Conservation (phyloP, 2,888 invertebrate species). For the Monopis laevigella region DNA sequence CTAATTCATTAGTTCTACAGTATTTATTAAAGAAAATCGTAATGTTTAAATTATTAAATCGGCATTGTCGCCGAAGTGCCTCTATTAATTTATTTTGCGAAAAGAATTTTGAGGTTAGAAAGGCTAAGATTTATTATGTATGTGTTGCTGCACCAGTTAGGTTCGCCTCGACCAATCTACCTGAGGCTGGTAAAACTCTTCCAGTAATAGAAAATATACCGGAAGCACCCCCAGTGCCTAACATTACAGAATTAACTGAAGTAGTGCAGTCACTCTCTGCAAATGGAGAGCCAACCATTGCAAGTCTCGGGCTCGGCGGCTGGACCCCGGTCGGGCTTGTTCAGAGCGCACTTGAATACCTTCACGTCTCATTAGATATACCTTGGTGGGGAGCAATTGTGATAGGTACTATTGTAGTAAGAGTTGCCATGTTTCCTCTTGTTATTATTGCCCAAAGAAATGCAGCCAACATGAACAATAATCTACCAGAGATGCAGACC, state of each 20-base stretch:
- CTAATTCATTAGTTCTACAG: too few species aligned
- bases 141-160: slow-evolving; percentile 47
- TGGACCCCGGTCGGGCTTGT: slow-evolving; percentile 85
- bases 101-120: slow-evolving; percentile 55
- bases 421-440: slow-evolving; percentile 83
- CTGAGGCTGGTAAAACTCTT: slow-evolving; percentile 34
- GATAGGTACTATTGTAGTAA: slow-evolving; percentile 80
- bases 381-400: slow-evolving; percentile 96
- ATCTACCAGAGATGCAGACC: slow-evolving; percentile 85
- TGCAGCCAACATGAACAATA: slow-evolving; percentile 82
- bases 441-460: slow-evolving; percentile 85
- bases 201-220: slow-evolving; percentile 45
- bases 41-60: slow-evolving; percentile 54
- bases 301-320: slow-evolving; percentile 84
- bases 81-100: slow-evolving; percentile 44
- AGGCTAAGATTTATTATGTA: slow-evolving; percentile 49
- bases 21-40: too few species aligned
- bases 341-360: slow-evolving; percentile 81
- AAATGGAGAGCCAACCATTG: slow-evolving; percentile 80
- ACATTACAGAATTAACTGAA: slow-evolving; percentile 37
- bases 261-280: slow-evolving; percentile 47
- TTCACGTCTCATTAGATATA: slow-evolving; percentile 82
- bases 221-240: slow-evolving; percentile 55
- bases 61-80: slow-evolving; percentile 46
- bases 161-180: slow-evolving; percentile 41